Evolutionary conservation across 2,797 vertebrate species (phyloP), one percentile per base, ranked within the genome.

Genomic region (Microctenopoma lineatum): DNA sequence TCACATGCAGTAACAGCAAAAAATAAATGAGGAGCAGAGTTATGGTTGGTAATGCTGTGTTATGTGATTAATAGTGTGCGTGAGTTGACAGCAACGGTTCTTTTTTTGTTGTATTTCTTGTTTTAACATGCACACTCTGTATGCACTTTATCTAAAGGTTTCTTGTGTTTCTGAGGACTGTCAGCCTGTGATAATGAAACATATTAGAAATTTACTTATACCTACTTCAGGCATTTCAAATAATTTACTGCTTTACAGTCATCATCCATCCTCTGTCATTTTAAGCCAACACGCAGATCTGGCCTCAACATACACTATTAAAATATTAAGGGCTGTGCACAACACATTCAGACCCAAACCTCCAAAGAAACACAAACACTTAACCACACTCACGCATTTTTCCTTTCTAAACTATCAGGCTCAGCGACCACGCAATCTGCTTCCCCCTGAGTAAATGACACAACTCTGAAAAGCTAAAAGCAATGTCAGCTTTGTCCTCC

Each of bases 401-500:
- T 48, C 4, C 44, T 61, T 29, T 66, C 34, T 59, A 34, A 59
- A 68, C 66, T 77, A 47, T 74, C 67, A 29, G 70, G 58, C 71
- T 70, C 50, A n/a, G 41, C 63, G 59, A 59, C 65, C 36, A 70
- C 18, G 56, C 67, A 62, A 75, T 58, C 25, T 68, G 53, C 75
- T 73, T 62, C 87, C 85, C 82, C 72, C 50, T 12, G 80, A 82
- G 67, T 83, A 80, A 91, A 84, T 80, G 80, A 83, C 80, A 81
- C 75, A 84, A 78, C 67, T 87, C 84, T 79, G 46, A 85, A 86
- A 81, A 90, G 60, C 66, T 71, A 73, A 56, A 79, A 79, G 74
- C 81, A 83, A 66, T 72, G 80, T 87, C 79, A 77, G 86, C 77
- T 88, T 87, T 88, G 86, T 89, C 86, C 84, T 90, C 78, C 65